These are phyloP conservation scores for Parnassius glacialis DNA, from an alignment of 2,888 invertebrate species.

Conservation along the genomic window DNA sequence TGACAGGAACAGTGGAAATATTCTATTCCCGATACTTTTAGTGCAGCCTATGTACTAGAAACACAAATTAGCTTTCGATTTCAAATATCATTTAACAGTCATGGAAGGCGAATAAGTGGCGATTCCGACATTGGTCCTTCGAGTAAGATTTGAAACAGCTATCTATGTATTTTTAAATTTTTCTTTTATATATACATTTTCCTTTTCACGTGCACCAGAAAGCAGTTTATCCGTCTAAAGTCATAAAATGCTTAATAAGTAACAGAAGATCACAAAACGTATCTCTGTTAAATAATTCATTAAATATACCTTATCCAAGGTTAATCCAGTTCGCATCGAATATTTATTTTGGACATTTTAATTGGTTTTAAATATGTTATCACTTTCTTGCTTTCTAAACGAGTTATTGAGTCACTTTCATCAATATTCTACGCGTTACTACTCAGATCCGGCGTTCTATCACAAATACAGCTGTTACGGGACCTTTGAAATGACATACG, in stretches of 20 bases:
- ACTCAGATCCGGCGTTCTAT: conserved; percentile 23
- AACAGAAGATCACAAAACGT: conserved; percentile 30
- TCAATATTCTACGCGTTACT: conserved; percentile 20
- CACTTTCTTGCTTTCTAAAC: conserved; percentile 30
- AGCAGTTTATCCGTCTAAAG: neutral
- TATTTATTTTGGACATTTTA: conserved; percentile 29
- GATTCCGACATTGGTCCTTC: too few species aligned
- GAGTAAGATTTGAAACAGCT: too few species aligned
- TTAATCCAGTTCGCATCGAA: conserved; percentile 20
- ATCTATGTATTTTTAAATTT: too few species aligned
- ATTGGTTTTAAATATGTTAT: conserved; percentile 26
- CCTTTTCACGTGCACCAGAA: neutral
- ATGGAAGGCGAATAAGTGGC: too few species aligned
- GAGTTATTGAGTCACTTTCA: conserved; percentile 28
- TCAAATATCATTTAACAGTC: too few species aligned
- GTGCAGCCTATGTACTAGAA: too few species aligned
- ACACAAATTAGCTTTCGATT: too few species aligned
- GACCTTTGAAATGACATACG: conserved; percentile 16
- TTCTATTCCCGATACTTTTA: too few species aligned
- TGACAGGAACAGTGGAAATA: too few species aligned
- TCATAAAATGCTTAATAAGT: conserved; percentile 11
- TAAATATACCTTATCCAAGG: conserved; percentile 37
- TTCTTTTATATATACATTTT: too few species aligned
- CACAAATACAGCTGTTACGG: conserved; percentile 10
- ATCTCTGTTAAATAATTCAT: conserved; percentile 59